These are phyloP conservation scores for Stenichneumon culpator DNA, from an alignment of 2,888 invertebrate species.

Conservation along the genomic window DNA sequence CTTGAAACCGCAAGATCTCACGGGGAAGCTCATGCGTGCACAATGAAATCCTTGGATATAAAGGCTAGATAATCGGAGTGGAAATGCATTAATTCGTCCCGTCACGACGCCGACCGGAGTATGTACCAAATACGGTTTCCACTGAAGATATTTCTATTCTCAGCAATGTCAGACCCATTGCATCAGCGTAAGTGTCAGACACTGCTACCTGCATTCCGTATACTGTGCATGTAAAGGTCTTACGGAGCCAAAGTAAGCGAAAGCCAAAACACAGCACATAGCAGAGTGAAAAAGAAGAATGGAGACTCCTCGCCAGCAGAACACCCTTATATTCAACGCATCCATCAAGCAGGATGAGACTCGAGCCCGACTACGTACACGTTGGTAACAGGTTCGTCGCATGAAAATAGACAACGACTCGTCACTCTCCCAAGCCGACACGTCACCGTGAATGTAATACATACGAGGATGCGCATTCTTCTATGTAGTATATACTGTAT, in stretches of 20 bases:
- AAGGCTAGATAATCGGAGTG: conserved; percentile 37
- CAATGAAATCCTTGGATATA: conserved; percentile 8
- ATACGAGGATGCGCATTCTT: background rate
- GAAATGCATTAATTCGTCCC: conserved; percentile 43
- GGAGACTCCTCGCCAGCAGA: conserved; percentile 46
- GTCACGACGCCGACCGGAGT: conserved; percentile 21
- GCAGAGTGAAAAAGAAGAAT: conserved; percentile 56
- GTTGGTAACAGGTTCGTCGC: conserved; percentile 50
- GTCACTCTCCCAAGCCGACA: conserved; percentile 39
- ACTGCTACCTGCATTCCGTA: background rate
- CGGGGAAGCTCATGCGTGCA: background rate
- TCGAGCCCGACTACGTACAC: conserved; percentile 65
- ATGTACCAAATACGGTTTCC: conserved; percentile 12
- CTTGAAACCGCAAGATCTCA: background rate
- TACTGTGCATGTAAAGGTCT: conserved; percentile 2
- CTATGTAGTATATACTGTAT: conserved; percentile 51
- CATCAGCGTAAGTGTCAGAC: conserved; percentile 1
- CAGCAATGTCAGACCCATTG: background rate
- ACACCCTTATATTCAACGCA: conserved; percentile 72
- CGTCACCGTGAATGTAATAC: conserved; percentile 24
- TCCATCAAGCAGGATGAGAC: conserved; percentile 78
- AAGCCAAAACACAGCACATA: conserved; percentile 23
- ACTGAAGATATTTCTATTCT: conserved; percentile 10
- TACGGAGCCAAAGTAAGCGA: conserved; percentile 12
- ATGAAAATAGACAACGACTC: conserved; percentile 33